Base-by-base conservation (phyloP, 92 coral and sea anemone species). In the Micromussa lordhowensis region DNA sequence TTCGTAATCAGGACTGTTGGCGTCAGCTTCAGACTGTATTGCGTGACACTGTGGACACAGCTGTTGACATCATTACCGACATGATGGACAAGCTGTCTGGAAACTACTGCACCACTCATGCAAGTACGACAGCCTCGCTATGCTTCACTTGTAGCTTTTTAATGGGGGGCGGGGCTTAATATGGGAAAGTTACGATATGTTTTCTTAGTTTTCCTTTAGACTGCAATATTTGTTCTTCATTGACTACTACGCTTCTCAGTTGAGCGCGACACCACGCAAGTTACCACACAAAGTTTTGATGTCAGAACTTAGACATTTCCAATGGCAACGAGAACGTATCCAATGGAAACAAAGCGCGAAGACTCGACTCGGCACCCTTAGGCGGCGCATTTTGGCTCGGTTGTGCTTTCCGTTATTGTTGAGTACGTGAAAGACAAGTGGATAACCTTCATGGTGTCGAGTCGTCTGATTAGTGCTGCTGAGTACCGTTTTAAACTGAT, bases 31-130 rank as follows among this genome's bases (percentile, higher is more conserved):
- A 79, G 55, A 69, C 31, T 35, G 32, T 90, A 36, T 15, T 94
- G 31, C 88, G 58, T 16, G 87, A 74, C 19, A 86, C 85, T 74
- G 55, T 94, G 0, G 28, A 31, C 5, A 83, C 82, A 53, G 94
- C 93, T 85, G 78, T 78, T 88, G 54, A 89, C 30, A 87, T 81
- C 18, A 81, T 92, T 12, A 78, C 84, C 82, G 84, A 77, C 77
- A 81, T 94, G 88, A 71, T 94, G 28, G 92, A 81, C 61, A 34
- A 87, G n/a, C 53, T 94, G 32, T 89, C 90, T 16, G 88, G 93
- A 74, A 88, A 87, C 59, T 84, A 87, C 59, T 76, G 68, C 34
- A 92, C 77, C 74, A 68, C 95, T 58, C 59, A 77, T 38, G 49
- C 68, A 78, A 87, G 93, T 89, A 84, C 53, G 86, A 19, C 58